Base-by-base conservation (phyloP, 2,113 vertebrate genomes). In the Suricata suricatta region DNA sequence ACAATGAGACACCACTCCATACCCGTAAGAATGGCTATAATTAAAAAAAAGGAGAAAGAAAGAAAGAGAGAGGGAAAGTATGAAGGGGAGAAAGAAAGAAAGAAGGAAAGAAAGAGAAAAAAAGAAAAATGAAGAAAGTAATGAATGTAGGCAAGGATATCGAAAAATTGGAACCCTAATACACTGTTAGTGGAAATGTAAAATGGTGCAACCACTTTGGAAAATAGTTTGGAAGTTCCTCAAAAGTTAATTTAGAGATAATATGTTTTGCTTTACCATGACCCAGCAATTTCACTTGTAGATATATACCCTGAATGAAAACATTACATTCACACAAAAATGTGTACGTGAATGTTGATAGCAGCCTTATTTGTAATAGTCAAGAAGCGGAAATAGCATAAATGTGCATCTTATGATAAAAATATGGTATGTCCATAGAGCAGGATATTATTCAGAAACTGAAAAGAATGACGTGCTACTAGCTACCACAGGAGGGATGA, bases 161-260 rank as follows among this genome's bases (percentile, higher is more conserved):
- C 21, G 33, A 52, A 66, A 93, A 44, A 47, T 23, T 91, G 25
- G 29, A 29, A 41, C 44, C 15, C 10, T 80, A 10, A 21, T 29
- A n/a, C 29, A 33, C 80, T 82, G 33, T 11, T 80, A 3, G 2
- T n/a, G 31, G 54, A 83, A 83, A 47, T 60, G 15, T 23, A 69
- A 71, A 76, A 90, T 57, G 4, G 9, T 41, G 2, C 7, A 50
- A 9, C 11, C 52, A 52, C 11, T 68, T 88, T 88, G 44, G 19
- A 93, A 93, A 85, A 96, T 29, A 96, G 14, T 92, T 88, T 44
- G 44, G 21, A 84, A 76, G 12, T 85, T 77, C 8, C 35, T 85
- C 35, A 57, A 16, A 47, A 93, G 27, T 52, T 64, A 89, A 80
- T 35, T 44, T 7, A 72, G 31, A 85, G 54, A 60, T 57, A 50